Percentiles rank a stretch among this genome's conserved stretches.
Conservation (phyloP, 2,888 invertebrate genomes). For the Caenorhabditis sp. region DNA sequence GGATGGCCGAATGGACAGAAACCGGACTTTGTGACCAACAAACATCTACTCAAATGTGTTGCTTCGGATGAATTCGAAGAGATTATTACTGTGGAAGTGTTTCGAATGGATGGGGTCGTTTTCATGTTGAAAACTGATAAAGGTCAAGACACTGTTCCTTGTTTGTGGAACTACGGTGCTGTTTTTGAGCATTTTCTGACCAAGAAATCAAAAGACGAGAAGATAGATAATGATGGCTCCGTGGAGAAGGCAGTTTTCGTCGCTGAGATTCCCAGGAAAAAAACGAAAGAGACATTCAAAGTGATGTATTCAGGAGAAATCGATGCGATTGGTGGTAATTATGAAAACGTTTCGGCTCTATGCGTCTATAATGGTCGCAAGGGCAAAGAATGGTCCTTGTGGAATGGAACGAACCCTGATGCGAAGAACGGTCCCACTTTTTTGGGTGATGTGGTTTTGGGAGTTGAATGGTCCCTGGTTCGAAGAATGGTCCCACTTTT, state of each 20-base stretch:
- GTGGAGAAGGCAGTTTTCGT: slow-evolving; percentile 19
- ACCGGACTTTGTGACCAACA: slow-evolving; percentile 24
- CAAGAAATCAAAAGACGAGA: background rate
- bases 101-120: background rate
- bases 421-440: no score
- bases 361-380: no score
- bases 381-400: no score
- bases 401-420: no score
- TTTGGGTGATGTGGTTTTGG: no score
- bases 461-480: no score
- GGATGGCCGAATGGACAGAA: no score
- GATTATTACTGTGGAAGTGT: background rate
- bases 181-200: slow-evolving; percentile 18
- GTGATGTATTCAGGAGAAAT: slow-evolving; percentile 35
- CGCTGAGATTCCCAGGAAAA: background rate
- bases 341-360: no score
- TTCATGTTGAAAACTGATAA: slow-evolving; percentile 6
- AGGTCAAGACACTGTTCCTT: background rate
- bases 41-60: slow-evolving; percentile 1
- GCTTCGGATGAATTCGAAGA: background rate
- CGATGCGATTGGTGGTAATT: slow-evolving; percentile 32
- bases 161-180: background rate
- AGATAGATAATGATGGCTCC: background rate
- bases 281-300: background rate
- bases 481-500: no score